Conservation (phyloP, 2,888 invertebrate species). For the Eupithecia abbreviata region DNA sequence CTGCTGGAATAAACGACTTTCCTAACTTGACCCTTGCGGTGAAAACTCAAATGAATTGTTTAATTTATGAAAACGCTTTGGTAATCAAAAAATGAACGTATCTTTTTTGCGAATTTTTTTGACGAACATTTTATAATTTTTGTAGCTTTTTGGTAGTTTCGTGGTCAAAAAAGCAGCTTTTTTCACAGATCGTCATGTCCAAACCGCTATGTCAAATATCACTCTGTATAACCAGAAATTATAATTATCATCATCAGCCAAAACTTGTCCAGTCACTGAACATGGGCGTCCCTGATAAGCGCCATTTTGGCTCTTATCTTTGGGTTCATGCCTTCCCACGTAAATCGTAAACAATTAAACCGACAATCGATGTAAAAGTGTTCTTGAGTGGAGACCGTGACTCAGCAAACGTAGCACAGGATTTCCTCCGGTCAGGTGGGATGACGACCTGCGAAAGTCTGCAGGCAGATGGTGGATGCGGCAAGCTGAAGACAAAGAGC, state of each 20-base stretch:
- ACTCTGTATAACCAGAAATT: background rate
- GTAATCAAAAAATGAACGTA: background rate
- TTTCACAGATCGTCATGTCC: background rate
- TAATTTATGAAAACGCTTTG: constrained; percentile 19
- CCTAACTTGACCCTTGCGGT: constrained; percentile 43
- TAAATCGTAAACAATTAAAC: too few relatives aligned
- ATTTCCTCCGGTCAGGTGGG: too few relatives aligned
- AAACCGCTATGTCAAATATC: background rate
- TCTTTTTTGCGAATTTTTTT: background rate
- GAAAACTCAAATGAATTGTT: constrained; percentile 38
- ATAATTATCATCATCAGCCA: background rate
- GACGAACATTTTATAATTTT: background rate
- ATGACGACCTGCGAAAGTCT: too few relatives aligned
- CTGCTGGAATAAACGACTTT: constrained; percentile 50
- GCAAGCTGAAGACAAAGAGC: too few relatives aligned
- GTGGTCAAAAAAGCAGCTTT: background rate
- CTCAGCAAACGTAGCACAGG: too few relatives aligned
- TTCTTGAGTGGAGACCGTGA: too few relatives aligned
- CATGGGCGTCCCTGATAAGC: background rate
- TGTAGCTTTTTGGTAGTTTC: background rate
- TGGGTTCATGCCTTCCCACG: too few relatives aligned
- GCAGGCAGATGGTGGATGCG: too few relatives aligned
- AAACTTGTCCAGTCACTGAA: background rate
- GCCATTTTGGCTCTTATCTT: background rate
- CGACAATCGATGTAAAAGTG: too few relatives aligned